Evolutionary conservation across 2,113 vertebrate species (phyloP).

Genomic region (Lampris megalopsis): DNA sequence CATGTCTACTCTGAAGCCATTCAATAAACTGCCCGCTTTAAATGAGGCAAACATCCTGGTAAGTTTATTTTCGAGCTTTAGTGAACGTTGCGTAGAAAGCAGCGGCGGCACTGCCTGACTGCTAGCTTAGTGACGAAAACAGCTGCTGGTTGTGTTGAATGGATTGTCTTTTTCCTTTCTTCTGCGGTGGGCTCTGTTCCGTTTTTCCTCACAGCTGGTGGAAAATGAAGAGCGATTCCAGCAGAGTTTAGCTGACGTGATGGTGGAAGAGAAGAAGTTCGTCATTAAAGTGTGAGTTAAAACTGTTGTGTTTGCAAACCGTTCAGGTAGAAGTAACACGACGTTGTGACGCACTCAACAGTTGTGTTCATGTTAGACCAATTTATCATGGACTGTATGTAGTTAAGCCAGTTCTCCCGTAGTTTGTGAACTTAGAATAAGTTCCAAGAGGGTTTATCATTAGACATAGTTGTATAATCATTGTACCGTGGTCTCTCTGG

Average conservation of each 20-base stretch:
- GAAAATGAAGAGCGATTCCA: conserved; percentile 81
- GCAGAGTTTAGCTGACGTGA: conserved; percentile 72
- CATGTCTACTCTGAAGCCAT: conserved; percentile 78
- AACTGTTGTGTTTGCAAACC: too few relatives aligned
- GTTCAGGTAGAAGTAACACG: too few relatives aligned
- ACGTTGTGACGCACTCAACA: too few relatives aligned
- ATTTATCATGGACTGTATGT: too few relatives aligned
- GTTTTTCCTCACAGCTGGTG: conserved; percentile 72
- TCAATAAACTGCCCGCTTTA: conserved; percentile 73
- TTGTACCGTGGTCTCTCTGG: too few relatives aligned
- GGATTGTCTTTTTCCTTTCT: not conserved
- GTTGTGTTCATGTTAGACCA: too few relatives aligned
- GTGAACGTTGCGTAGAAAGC: too few relatives aligned
- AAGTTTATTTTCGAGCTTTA: conserved; percentile 49
- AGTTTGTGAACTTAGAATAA: too few relatives aligned
- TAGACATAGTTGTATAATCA: too few relatives aligned
- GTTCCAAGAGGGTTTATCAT: too few relatives aligned
- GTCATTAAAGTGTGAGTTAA: conserved; percentile 81
- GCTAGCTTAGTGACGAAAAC: not conserved
- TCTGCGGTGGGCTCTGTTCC: conserved; percentile 10
- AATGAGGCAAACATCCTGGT: conserved; percentile 80
- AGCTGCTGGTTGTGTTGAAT: not conserved
- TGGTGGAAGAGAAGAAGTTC: conserved; percentile 70
- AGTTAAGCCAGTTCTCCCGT: too few relatives aligned
- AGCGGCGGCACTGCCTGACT: too few relatives aligned